Evolutionary conservation across 2,888 invertebrate genomes (phyloP).

Genomic region (Scaptomyza tumidula): DNA sequence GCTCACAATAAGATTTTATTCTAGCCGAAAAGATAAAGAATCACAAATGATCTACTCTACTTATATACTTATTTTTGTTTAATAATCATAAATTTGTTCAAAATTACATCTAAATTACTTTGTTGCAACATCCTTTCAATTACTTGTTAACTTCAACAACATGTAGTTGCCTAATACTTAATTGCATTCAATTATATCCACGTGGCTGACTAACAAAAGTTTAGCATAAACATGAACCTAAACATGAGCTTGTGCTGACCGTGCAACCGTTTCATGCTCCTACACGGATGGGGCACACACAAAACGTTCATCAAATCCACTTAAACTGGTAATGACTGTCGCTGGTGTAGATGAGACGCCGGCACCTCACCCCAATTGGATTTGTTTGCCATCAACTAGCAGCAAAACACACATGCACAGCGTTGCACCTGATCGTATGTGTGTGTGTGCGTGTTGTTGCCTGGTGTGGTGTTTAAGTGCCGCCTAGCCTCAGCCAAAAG

Average conservation of each 20-base stretch:
- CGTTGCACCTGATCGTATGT: constrained; percentile 40
- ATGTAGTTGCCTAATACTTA: constrained; percentile 15
- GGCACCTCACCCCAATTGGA: constrained; percentile 38
- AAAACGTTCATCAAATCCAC: constrained; percentile 78
- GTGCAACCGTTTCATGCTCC: constrained; percentile 40
- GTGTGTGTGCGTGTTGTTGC: constrained; percentile 7
- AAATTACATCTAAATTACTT: neutral
- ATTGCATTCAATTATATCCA: constrained; percentile 34
- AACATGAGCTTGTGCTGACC: neutral
- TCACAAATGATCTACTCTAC: neutral
- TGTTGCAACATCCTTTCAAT: constrained; percentile 3
- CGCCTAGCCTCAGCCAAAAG: constrained; percentile 43
- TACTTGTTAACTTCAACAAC: constrained; percentile 9
- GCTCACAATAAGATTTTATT: constrained; percentile 1
- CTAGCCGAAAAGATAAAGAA: neutral
- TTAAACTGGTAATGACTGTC: constrained; percentile 66
- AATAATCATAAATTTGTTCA: neutral
- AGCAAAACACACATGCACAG: constrained; percentile 61
- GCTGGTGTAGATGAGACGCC: constrained; percentile 28
- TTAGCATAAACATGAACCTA: constrained; percentile 8
- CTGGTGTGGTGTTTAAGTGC: constrained; percentile 58
- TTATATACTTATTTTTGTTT: too few species aligned
- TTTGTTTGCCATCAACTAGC: constrained; percentile 73
- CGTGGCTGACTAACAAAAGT: constrained; percentile 16
- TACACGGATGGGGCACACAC: neutral